Conservation (phyloP, 2,888 invertebrate species). For the Octodonta nipae region DNA sequence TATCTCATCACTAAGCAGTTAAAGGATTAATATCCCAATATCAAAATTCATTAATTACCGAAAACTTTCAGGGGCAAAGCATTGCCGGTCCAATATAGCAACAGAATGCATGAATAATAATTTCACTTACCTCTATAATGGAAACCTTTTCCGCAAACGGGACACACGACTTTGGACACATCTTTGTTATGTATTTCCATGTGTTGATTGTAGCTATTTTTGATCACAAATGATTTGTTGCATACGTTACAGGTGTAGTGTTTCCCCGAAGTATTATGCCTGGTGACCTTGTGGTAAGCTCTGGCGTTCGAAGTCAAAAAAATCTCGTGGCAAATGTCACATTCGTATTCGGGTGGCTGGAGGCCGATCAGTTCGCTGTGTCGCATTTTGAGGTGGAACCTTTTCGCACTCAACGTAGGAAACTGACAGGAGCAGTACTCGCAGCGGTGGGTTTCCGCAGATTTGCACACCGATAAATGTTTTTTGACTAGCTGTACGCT, state of each 20-base stretch:
- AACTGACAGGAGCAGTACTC: slow-evolving; percentile 5
- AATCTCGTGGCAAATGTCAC: slow-evolving; percentile 9
- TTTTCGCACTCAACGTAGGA: slow-evolving; percentile 1
- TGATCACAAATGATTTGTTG: slow-evolving; percentile 7
- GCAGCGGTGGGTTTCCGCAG: slow-evolving; percentile 2
- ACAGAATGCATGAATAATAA: neutral
- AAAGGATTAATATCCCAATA: too few relatives aligned
- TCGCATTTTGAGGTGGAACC: slow-evolving; percentile 4
- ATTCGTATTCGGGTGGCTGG: slow-evolving; percentile 4
- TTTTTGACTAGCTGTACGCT: neutral
- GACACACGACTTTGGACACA: slow-evolving; percentile 9
- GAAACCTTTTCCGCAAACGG: slow-evolving; percentile 11
- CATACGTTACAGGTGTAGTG: slow-evolving; percentile 7
- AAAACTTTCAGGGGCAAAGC: too few relatives aligned
- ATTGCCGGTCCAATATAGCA: too few relatives aligned
- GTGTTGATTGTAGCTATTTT: slow-evolving; percentile 8
- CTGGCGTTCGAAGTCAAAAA: slow-evolving; percentile 5
- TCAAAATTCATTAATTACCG: too few relatives aligned
- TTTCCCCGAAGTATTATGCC: slow-evolving; percentile 6
- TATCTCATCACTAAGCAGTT: too few relatives aligned
- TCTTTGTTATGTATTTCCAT: slow-evolving; percentile 6
- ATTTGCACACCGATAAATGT: slow-evolving; percentile 3
- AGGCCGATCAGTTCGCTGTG: slow-evolving; percentile 1
- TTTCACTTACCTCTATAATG: slow-evolving; percentile 8
- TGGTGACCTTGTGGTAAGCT: slow-evolving; percentile 8